phyloP scores from a whole-genome alignment of 2,888 invertebrate species.

The Hypselothyrea guttata region DNA sequence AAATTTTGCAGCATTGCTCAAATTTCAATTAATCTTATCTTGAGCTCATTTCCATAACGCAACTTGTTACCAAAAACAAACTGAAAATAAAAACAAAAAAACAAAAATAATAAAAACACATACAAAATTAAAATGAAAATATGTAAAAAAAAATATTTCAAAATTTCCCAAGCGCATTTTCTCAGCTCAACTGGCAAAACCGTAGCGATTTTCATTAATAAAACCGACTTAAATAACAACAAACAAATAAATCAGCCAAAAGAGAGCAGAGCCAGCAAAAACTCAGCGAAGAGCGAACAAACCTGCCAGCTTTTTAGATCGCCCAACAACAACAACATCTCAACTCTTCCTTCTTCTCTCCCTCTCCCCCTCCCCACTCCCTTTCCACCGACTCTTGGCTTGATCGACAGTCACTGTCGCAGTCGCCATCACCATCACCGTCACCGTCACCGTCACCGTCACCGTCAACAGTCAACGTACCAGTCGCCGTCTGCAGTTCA shows the following conservation, averaged over 20 bases:
- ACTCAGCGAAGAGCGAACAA: conserved; percentile 40
- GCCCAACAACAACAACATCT: conserved; percentile 11
- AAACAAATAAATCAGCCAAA: conserved; percentile 25
- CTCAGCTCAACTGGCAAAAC: conserved; percentile 1
- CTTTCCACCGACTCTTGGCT: conserved; percentile 13
- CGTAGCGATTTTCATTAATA: conserved; percentile 76
- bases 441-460: conserved; percentile 32
- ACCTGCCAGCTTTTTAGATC: conserved; percentile 51
- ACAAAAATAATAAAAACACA: too few relatives aligned
- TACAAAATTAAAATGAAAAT: too few relatives aligned
- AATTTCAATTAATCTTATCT: too few relatives aligned
- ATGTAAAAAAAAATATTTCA: background rate
- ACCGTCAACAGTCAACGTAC: conserved; percentile 24
- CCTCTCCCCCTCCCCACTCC: too few relatives aligned
- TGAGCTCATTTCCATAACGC: too few relatives aligned
- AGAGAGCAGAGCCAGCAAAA: background rate
- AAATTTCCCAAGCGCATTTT: conserved; percentile 3
- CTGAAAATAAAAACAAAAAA: too few relatives aligned
- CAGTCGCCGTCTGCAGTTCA: conserved; percentile 5
- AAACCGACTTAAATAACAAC: conserved; percentile 51
- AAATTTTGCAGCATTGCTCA: background rate
- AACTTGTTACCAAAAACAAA: too few relatives aligned
- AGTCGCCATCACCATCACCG: conserved; percentile 13
- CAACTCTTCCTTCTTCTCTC: too few relatives aligned
- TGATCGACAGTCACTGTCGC: conserved; percentile 35